phyloP scores from a whole-genome alignment of 2,797 vertebrate genomes.

The Sebastolobus altivelis region DNA sequence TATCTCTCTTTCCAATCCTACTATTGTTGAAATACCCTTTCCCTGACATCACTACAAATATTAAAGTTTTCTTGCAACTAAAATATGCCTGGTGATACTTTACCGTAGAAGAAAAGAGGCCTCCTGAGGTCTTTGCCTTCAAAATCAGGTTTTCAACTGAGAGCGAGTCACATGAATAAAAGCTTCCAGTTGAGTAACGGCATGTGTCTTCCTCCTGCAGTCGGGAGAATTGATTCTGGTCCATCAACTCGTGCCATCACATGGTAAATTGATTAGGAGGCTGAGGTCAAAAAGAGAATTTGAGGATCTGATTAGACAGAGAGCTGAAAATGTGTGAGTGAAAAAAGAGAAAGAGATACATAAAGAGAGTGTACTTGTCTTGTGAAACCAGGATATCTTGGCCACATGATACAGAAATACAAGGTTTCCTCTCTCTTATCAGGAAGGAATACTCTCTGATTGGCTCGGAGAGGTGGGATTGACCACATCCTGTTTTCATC shows the following conservation, averaged over 20 bases:
- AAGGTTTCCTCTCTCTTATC: slow-evolving; percentile 21
- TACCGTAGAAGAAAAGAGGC: background rate
- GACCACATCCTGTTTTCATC: background rate
- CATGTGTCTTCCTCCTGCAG: slow-evolving; percentile 20
- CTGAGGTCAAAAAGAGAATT: slow-evolving; percentile 25
- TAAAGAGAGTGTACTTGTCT: slow-evolving; percentile 18
- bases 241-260: slow-evolving; percentile 39
- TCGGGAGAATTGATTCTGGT: slow-evolving; percentile 19
- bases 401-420: slow-evolving; percentile 37
- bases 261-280: slow-evolving; percentile 47
- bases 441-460: slow-evolving; percentile 16
- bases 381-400: slow-evolving; percentile 24
- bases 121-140: background rate
- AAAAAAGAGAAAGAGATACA: slow-evolving; percentile 6
- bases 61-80: background rate
- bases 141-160: background rate
- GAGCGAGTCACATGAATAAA: background rate
- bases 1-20: background rate
- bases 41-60: background rate
- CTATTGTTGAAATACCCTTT: background rate
- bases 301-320: slow-evolving; percentile 61
- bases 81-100: background rate
- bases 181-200: background rate
- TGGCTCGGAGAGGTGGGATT: background rate
- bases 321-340: slow-evolving; percentile 48